phyloP scores from a whole-genome alignment of 1,140 invertebrate species.

The Parasteatoda tepidariorum region DNA sequence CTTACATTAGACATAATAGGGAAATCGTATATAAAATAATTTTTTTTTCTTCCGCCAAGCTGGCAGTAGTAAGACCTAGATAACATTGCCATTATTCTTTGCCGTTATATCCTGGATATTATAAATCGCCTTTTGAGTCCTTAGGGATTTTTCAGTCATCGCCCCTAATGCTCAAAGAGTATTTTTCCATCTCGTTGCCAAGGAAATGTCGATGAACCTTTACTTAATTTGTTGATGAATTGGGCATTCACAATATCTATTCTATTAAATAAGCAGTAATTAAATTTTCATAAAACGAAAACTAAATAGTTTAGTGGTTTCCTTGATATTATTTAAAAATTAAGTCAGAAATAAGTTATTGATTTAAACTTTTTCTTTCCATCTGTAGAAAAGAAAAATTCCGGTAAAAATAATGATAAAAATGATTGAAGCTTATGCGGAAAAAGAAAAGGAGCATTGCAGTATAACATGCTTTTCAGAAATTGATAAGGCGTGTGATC shows the following conservation, averaged over 20 bases:
- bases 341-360: neutral
- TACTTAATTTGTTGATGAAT: slow-evolving; percentile 11
- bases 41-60: neutral
- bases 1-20: neutral
- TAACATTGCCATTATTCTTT: neutral
- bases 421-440: no score
- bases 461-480: no score
- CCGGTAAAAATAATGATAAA: no score
- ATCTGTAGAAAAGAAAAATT: no score
- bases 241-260: neutral
- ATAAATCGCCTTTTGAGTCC: slow-evolving; percentile 15
- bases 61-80: neutral
- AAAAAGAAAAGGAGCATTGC: no score
- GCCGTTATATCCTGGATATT: slow-evolving; percentile 2
- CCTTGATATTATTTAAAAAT: no score
- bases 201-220: slow-evolving; percentile 17
- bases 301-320: no score
- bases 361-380: neutral
- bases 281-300: no score
- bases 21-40: neutral
- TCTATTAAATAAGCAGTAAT: no score
- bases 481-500: no score
- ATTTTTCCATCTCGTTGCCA: neutral
- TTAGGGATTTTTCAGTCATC: slow-evolving; percentile 24
- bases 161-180: slow-evolving; percentile 2